Conservation (phyloP, 2,888 invertebrate species). For the Agonopterix heracliana region DNA sequence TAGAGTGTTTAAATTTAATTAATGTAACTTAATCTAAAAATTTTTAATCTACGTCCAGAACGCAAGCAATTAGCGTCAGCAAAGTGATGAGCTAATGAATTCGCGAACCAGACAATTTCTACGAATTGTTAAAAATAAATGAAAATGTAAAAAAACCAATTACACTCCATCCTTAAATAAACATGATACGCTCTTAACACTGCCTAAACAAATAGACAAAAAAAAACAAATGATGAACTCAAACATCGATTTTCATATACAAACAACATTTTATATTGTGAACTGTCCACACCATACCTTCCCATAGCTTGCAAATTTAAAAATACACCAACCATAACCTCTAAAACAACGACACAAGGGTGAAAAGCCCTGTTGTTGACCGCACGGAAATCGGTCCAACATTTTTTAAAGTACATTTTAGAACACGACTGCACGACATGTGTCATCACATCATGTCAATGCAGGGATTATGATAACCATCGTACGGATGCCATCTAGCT, state of each 20-base stretch:
- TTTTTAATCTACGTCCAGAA: too few species aligned
- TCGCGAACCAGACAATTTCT: too few species aligned
- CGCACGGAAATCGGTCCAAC: conserved; percentile 14
- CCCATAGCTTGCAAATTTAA: conserved; percentile 42
- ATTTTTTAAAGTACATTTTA: conserved; percentile 65
- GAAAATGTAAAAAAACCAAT: conserved; percentile 15
- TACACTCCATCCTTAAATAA: conserved; percentile 28
- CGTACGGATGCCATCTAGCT: conserved; percentile 70
- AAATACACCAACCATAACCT: conserved; percentile 23
- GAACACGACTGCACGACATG: conserved; percentile 70
- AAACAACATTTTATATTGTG: conserved; percentile 60
- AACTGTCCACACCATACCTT: conserved; percentile 53
- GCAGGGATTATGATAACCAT: conserved; percentile 76
- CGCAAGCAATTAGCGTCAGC: too few species aligned
- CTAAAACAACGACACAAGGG: conserved; percentile 31
- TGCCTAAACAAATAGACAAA: conserved; percentile 44
- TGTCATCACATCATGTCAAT: conserved; percentile 76
- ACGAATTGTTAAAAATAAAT: too few species aligned
- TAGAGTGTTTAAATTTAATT: too few species aligned
- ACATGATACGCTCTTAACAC: conserved; percentile 45
- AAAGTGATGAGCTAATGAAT: too few species aligned
- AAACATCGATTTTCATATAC: conserved; percentile 56
- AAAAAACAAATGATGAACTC: conserved; percentile 41
- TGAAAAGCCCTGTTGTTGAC: conserved; percentile 18
- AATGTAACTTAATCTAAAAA: too few species aligned